Percentiles rank a stretch among this genome's conserved stretches.
phyloP scores from a whole-genome alignment of 2,888 invertebrate species.

The Sphaerophoria rueppellii region DNA sequence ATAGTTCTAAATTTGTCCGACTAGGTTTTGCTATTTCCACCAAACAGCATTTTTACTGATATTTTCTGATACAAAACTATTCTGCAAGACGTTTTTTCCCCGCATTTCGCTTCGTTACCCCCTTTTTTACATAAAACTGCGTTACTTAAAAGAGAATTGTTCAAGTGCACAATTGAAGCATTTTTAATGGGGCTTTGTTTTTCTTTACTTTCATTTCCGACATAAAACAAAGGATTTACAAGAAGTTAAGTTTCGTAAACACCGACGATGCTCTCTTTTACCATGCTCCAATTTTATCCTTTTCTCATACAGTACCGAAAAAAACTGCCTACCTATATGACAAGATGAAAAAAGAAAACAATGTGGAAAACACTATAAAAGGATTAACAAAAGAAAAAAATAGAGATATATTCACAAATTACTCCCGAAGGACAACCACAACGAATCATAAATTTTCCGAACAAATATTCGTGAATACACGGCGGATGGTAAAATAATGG shows the following conservation, averaged over 20 bases:
- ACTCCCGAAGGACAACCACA: slow-evolving; percentile 71
- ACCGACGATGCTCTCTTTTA: slow-evolving; percentile 17
- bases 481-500: slow-evolving; percentile 62
- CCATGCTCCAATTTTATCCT: neutral
- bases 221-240: slow-evolving; percentile 1
- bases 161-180: slow-evolving; percentile 32
- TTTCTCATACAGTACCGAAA: neutral
- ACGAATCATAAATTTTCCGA: slow-evolving; percentile 66
- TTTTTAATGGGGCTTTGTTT: slow-evolving; percentile 3
- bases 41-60: no score
- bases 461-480: slow-evolving; percentile 38
- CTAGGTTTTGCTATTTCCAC: no score
- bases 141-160: slow-evolving; percentile 29
- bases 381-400: slow-evolving; percentile 50
- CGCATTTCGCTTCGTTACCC: neutral
- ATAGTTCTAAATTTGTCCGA: no score
- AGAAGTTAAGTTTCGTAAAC: slow-evolving; percentile 13
- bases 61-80: no score
- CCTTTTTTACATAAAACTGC: neutral
- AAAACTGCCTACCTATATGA: slow-evolving; percentile 1
- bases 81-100: no score
- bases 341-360: slow-evolving; percentile 39
- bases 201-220: neutral
- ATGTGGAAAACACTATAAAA: slow-evolving; percentile 53
- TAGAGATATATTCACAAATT: slow-evolving; percentile 59